phyloP scores from a whole-genome alignment of 2,113 vertebrate species.

The Phodopus roborovskii region DNA sequence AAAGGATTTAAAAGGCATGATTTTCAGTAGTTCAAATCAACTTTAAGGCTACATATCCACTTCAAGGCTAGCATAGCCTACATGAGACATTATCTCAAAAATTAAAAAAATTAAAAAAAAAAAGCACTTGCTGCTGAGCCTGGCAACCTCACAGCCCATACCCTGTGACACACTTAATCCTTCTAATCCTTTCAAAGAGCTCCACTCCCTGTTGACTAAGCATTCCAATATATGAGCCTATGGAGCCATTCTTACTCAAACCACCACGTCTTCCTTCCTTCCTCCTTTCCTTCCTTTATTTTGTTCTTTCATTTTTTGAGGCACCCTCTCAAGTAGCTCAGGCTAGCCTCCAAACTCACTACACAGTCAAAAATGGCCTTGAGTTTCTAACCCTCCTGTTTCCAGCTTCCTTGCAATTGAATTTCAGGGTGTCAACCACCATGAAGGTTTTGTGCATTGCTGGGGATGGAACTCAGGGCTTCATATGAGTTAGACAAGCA shows the following conservation, averaged over 20 bases:
- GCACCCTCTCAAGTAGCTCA: neutral
- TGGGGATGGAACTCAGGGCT: neutral
- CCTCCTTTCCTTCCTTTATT: neutral
- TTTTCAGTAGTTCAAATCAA: constrained; percentile 15
- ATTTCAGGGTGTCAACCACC: neutral
- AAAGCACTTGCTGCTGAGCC: too few relatives aligned
- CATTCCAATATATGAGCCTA: neutral
- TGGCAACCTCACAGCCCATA: neutral
- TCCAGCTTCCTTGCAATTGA: neutral
- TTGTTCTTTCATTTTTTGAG: neutral
- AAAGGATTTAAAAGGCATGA: constrained; percentile 7
- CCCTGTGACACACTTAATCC: too few relatives aligned
- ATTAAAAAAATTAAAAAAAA: neutral
- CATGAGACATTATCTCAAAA: neutral
- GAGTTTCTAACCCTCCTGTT: neutral
- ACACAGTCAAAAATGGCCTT: neutral
- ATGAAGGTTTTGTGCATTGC: neutral
- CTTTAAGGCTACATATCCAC: neutral
- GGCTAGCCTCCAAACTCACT: neutral
- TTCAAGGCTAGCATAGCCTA: neutral
- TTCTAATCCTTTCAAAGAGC: neutral
- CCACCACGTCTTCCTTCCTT: neutral
- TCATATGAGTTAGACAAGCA: neutral
- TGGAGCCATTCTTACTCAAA: neutral
- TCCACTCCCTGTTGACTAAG: too few relatives aligned